These are phyloP conservation scores for Odontocerum albicorne DNA, from an alignment of 2,888 invertebrate species.

Conservation along the genomic window DNA sequence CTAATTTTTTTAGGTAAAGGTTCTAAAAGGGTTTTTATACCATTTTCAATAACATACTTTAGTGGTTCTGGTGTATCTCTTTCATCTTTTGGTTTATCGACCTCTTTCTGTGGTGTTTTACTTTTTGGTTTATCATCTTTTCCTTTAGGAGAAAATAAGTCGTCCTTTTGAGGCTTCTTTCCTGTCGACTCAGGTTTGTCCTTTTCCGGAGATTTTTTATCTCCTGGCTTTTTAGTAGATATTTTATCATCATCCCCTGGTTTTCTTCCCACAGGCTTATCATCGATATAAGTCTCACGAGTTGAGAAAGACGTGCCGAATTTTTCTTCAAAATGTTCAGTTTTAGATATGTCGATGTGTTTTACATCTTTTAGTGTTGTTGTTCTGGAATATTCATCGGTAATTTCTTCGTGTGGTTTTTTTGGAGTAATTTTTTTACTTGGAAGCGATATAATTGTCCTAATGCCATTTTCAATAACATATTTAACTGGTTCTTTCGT, in stretches of 20 bases:
- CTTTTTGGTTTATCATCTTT: constrained; percentile 5
- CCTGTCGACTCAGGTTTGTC: constrained; percentile 1
- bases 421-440: constrained; percentile 34
- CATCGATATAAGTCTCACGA: neutral
- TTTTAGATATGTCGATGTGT: neutral
- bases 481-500: constrained; percentile 15
- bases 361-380: neutral
- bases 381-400: constrained; percentile 9
- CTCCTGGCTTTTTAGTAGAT: constrained; percentile 7
- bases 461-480: constrained; percentile 30
- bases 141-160: constrained; percentile 4
- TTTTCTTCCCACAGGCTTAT: constrained; percentile 30
- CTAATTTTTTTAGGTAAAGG: constrained; percentile 37
- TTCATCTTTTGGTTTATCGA: constrained; percentile 10
- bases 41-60: constrained; percentile 31
- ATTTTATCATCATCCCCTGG: constrained; percentile 21
- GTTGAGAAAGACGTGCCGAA: neutral
- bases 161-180: constrained; percentile 2
- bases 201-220: constrained; percentile 1
- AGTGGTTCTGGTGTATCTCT: constrained; percentile 13
- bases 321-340: neutral
- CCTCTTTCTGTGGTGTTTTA: constrained; percentile 8
- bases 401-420: constrained; percentile 4
- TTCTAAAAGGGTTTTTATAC: constrained; percentile 21
- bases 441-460: constrained; percentile 31